A percentile compares a stretch with the other conserved stretches of the same genome.
Evolutionary conservation across 1,140 invertebrate species (phyloP).

Genomic region (Drosophila orena): DNA sequence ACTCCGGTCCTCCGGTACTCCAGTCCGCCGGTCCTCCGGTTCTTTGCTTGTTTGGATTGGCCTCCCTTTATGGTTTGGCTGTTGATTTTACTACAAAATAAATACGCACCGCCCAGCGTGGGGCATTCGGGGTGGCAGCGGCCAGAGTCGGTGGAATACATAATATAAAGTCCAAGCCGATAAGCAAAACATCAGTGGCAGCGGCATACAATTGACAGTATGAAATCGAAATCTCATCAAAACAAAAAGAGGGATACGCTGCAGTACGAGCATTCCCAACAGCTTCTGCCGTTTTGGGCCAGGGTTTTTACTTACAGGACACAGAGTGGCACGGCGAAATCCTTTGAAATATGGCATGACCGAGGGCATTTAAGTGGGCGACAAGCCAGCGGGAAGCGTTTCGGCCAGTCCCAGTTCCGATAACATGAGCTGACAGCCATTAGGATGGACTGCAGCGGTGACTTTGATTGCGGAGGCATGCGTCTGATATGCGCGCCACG

Average conservation of each 20-base stretch:
- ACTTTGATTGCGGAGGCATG: constrained; percentile 54
- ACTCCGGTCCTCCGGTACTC: constrained; percentile 7
- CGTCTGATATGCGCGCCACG: constrained; percentile 72
- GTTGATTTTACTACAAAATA: constrained; percentile 76
- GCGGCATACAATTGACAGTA: constrained; percentile 35
- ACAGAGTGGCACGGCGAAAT: constrained; percentile 7
- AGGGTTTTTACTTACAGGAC: background rate
- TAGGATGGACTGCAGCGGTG: constrained; percentile 42
- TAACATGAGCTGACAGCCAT: constrained; percentile 69
- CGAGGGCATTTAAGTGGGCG: constrained; percentile 29
- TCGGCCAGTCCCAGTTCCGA: constrained; percentile 26
- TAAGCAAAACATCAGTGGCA: constrained; percentile 57
- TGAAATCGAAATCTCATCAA: constrained; percentile 71
- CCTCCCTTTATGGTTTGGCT: constrained; percentile 20
- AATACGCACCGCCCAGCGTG: constrained; percentile 53
- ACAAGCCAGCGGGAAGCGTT: constrained; percentile 48
- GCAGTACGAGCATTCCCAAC: too few relatives aligned
- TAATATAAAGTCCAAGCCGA: constrained; percentile 79
- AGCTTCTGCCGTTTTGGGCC: too few relatives aligned
- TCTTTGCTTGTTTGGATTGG: background rate
- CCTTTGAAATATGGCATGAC: constrained; percentile 57
- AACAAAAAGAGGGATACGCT: constrained; percentile 31
- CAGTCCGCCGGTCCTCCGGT: background rate
- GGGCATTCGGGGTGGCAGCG: background rate
- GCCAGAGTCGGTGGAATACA: constrained; percentile 61